These are phyloP conservation scores for Scaptomyza reducta DNA, from an alignment of 2,888 invertebrate genomes.

Conservation along the genomic window DNA sequence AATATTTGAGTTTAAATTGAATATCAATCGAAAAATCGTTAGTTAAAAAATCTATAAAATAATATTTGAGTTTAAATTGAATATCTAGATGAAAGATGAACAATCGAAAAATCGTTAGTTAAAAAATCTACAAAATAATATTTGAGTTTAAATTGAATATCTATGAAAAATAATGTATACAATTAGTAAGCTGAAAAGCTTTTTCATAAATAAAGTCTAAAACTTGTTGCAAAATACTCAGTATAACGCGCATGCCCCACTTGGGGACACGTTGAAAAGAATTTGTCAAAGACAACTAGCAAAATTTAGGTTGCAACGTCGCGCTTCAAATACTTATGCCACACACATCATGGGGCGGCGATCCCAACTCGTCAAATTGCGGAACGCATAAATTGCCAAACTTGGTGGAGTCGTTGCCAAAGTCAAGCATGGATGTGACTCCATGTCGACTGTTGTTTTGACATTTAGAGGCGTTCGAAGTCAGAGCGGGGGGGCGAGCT, in stretches of 20 bases:
- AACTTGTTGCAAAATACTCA: slow-evolving; percentile 21
- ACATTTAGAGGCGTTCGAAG: slow-evolving; percentile 68
- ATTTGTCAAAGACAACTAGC: slow-evolving; percentile 79
- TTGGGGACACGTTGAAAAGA: slow-evolving; percentile 65
- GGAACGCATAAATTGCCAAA: slow-evolving; percentile 73
- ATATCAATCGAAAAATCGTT: no score
- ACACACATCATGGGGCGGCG: slow-evolving; percentile 67
- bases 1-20: no score
- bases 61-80: no score
- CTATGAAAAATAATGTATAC: no score
- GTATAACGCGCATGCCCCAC: slow-evolving; percentile 39
- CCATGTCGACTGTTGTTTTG: slow-evolving; percentile 65
- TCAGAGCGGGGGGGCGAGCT: slow-evolving; percentile 21
- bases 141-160: background rate
- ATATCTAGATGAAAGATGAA: no score
- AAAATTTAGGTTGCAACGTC: slow-evolving; percentile 56
- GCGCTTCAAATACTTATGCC: slow-evolving; percentile 75
- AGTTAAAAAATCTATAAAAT: no score
- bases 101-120: background rate
- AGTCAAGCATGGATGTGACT: slow-evolving; percentile 10
- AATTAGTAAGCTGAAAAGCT: no score
- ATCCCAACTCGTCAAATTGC: slow-evolving; percentile 56
- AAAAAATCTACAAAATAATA: background rate
- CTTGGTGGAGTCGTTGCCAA: slow-evolving; percentile 45
- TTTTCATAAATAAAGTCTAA: background rate